phyloP scores from a whole-genome alignment of 2,797 vertebrate genomes.

The Rhynchotus rufescens region DNA sequence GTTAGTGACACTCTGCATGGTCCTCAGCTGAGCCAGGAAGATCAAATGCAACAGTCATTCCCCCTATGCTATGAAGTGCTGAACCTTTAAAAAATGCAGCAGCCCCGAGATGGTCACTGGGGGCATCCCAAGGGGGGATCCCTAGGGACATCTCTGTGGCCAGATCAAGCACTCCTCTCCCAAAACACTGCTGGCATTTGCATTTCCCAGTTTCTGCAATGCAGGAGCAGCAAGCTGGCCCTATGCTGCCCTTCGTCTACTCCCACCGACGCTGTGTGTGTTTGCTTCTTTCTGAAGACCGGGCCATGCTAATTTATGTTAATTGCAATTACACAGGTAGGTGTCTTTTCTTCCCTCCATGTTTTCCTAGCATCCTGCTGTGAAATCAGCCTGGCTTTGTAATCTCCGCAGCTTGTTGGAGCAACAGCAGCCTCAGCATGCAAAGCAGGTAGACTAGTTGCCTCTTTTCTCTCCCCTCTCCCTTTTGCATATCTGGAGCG shows the following conservation, averaged over 20 bases:
- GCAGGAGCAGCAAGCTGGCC: not conserved
- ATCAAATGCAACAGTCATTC: rapidly evolving
- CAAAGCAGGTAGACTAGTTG: not conserved
- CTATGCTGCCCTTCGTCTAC: rapidly evolving
- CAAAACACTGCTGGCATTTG: rapidly evolving
- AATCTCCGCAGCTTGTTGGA: not conserved
- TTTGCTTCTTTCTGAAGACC: not conserved
- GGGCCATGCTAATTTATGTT: not conserved
- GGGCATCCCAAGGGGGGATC: too few relatives aligned
- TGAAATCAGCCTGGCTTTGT: not conserved
- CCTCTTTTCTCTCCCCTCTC: not conserved
- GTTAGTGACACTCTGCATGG: not conserved
- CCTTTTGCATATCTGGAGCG: not conserved
- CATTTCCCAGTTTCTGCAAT: rapidly evolving
- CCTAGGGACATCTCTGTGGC: not conserved
- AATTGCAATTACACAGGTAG: conserved; percentile 19
- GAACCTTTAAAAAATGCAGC: not conserved
- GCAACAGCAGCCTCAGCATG: not conserved
- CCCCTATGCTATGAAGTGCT: rapidly evolving
- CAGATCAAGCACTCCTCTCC: too few relatives aligned
- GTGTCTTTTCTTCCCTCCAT: not conserved
- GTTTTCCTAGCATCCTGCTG: not conserved
- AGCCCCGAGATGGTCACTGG: too few relatives aligned
- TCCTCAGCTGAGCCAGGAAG: not conserved
- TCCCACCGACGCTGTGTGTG: not conserved